A percentile compares a stretch with the other conserved stretches of the same genome.
Evolutionary conservation across 1,140 invertebrate genomes (phyloP).

Genomic region (Drosophila kohkoa): DNA sequence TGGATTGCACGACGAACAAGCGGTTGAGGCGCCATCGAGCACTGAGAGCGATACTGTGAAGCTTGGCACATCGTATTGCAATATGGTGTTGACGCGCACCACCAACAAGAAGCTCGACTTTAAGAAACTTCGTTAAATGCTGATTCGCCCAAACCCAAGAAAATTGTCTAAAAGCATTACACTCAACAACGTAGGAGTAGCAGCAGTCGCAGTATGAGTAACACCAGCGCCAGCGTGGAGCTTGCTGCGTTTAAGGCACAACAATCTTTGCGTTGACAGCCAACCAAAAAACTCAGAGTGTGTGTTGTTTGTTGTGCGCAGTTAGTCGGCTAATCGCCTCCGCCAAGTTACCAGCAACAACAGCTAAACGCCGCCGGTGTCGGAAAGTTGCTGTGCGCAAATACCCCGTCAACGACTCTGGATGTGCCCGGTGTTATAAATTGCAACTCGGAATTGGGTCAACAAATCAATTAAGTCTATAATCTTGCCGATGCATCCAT

Average conservation of each 20-base stretch:
- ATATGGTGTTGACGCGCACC: not conserved
- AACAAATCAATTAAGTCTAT: conserved; percentile 56
- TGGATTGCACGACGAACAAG: not conserved
- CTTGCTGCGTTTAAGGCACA: not conserved
- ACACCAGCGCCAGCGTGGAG: not conserved
- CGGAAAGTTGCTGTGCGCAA: conserved; percentile 40
- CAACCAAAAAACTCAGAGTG: not conserved
- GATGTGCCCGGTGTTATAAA: conserved; percentile 39
- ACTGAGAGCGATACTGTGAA: conserved; percentile 19
- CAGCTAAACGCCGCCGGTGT: conserved; percentile 42
- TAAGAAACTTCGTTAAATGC: conserved; percentile 39
- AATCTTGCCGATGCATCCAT: conserved; percentile 8
- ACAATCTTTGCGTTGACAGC: not conserved
- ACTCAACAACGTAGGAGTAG: not conserved
- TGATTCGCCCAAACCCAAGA: not conserved
- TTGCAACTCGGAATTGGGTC: conserved; percentile 41
- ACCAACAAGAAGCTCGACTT: conserved; percentile 52
- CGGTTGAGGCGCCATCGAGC: not conserved
- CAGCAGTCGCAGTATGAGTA: not conserved
- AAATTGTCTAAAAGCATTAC: conserved; percentile 86
- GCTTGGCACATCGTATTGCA: conserved; percentile 62
- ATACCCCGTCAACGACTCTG: not conserved
- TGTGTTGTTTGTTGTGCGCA: not conserved
- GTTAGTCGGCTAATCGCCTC: conserved; percentile 28
- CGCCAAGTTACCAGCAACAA: conserved; percentile 20